Base-by-base conservation (phyloP, 1,140 invertebrate genomes). In the Trichoplusia ni region DNA sequence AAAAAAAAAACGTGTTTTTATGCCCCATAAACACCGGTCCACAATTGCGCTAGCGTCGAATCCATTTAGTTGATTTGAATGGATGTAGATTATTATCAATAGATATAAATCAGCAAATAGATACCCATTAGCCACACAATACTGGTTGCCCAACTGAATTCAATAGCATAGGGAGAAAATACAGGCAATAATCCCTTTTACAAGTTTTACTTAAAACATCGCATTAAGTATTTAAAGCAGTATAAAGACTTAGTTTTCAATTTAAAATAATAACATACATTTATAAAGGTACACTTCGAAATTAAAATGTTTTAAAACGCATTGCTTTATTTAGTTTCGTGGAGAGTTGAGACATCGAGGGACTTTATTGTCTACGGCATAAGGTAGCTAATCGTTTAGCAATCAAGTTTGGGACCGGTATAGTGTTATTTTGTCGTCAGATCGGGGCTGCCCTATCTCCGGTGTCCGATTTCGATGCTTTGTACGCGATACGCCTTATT, bases 381-480 rank as follows among this genome's bases (percentile, higher is more conserved):
- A 86, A 67, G 69, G 71, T 75, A 38, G n/a, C 75, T 35, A 80
- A 53, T 82, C 18, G 63, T 21, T 49, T 67, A 67, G 25, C 19
- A 44, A 25, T 29, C 46, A 19, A 44, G n/a, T 77, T 73, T 67
- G 19, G 35, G 49, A 67, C 46, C 61, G 42, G 73, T 69, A 75
- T 60, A 73, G 64, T 59, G 71, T 81, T 69, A 73, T 70, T 79
- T 86, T 82, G 84, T 80, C 67, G 58, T 56, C 44, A 59, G 74
- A 78, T 79, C 78, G 71, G 75, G 66, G 73, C 79, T 86, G 80
- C 79, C 81, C 81, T 84, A 86, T 88, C 87, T 86, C 84, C 82
- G 87, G 87, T 90, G 87, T 90, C 87, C 78, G 82, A 89, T 90
- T 86, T 85, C 87, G 81, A 84, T 82, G 77, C 86, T 86, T 90